These are phyloP conservation scores for Lepidothrix coronata DNA, from an alignment of 2,113 vertebrate genomes.

Conservation along the genomic window DNA sequence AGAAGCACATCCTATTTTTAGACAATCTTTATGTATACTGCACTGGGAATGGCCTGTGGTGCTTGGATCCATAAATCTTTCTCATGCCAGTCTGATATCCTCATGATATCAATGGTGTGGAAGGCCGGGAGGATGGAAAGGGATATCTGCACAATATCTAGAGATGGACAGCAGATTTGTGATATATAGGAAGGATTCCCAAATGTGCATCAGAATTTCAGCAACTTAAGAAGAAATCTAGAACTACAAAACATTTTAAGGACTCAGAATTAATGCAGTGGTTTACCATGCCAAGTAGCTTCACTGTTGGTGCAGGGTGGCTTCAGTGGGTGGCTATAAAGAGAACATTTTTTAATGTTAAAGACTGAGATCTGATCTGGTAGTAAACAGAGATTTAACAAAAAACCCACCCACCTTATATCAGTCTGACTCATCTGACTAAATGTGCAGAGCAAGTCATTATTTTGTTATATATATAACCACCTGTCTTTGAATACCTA, in stretches of 20 bases:
- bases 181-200: background rate
- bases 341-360: background rate
- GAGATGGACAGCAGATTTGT: background rate
- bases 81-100: background rate
- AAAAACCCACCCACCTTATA: background rate
- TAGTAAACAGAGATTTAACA: background rate
- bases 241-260: background rate
- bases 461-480: background rate
- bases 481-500: background rate
- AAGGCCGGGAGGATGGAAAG: background rate
- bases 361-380: background rate
- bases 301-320: background rate
- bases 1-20: background rate
- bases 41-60: background rate
- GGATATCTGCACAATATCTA: background rate
- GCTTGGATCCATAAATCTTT: background rate
- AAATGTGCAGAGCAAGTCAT: background rate
- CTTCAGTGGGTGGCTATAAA: background rate
- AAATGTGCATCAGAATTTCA: background rate
- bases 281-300: background rate
- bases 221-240: background rate
- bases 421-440: background rate
- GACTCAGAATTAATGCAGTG: background rate
- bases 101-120: background rate
- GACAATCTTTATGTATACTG: background rate